A percentile compares a stretch with the other conserved stretches of the same genome.
Evolutionary conservation across 2,113 vertebrate species (phyloP).

Genomic region (Dinomys branickii): DNA sequence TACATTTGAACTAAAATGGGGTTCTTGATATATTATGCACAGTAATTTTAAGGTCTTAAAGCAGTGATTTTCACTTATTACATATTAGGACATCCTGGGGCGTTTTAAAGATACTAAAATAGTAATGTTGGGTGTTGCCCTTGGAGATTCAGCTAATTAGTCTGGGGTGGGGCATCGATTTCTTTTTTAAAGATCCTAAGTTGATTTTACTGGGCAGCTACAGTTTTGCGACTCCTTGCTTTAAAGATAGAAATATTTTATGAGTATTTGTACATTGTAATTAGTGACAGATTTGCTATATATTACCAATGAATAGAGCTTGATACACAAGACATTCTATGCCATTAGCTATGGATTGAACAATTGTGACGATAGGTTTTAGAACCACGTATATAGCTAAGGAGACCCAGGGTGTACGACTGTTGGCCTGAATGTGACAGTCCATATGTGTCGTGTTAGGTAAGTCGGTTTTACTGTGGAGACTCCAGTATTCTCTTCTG

Average conservation of each 20-base stretch:
- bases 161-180: background rate
- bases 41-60: background rate
- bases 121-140: background rate
- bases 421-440: background rate
- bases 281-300: conserved; percentile 36
- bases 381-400: background rate
- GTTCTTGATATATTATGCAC: background rate
- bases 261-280: background rate
- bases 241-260: background rate
- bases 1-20: conserved; percentile 18
- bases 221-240: background rate
- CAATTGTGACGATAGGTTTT: background rate
- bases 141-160: background rate
- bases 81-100: background rate
- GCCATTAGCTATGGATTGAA: background rate
- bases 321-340: background rate
- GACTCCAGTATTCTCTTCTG: background rate
- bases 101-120: background rate
- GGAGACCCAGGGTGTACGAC: background rate
- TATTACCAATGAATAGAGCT: background rate
- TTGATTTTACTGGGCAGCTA: background rate
- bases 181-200: background rate
- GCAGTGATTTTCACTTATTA: background rate
- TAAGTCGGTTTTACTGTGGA: background rate
- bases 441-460: background rate